Evolutionary conservation across 2,888 invertebrate genomes (phyloP).

Genomic region (Apotomis betuletana): DNA sequence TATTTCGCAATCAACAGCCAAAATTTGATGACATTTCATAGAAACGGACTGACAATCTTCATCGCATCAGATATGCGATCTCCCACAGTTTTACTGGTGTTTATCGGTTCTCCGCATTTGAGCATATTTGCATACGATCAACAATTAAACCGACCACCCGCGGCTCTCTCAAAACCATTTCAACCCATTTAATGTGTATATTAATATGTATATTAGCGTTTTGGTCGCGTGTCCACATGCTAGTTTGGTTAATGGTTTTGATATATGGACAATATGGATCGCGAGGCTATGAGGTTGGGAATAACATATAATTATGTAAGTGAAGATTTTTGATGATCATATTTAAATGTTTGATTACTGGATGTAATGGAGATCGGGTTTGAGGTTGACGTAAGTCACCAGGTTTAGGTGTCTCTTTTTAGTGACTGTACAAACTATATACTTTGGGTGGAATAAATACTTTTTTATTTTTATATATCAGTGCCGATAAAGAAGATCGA

Average conservation of each 20-base stretch:
- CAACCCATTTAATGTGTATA: constrained; percentile 52
- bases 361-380: constrained; percentile 8
- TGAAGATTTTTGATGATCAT: constrained; percentile 38
- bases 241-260: constrained; percentile 46
- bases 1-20: constrained; percentile 22
- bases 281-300: constrained; percentile 8
- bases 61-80: constrained; percentile 27
- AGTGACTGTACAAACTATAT: background rate
- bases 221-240: constrained; percentile 66
- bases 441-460: no score
- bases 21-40: constrained; percentile 20
- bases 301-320: constrained; percentile 38
- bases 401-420: background rate
- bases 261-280: constrained; percentile 39
- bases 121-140: constrained; percentile 41
- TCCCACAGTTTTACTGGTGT: constrained; percentile 29
- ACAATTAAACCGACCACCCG: constrained; percentile 42
- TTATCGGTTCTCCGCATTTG: constrained; percentile 26
- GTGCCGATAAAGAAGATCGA: no score
- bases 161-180: constrained; percentile 21
- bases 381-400: constrained; percentile 5
- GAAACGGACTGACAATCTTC: constrained; percentile 25
- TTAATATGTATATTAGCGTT: constrained; percentile 64
- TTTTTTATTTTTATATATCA: no score
- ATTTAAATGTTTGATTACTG: constrained; percentile 39